Evolutionary conservation across 2,113 vertebrate genomes (phyloP).

Genomic region (Cyprichromis sp.): DNA sequence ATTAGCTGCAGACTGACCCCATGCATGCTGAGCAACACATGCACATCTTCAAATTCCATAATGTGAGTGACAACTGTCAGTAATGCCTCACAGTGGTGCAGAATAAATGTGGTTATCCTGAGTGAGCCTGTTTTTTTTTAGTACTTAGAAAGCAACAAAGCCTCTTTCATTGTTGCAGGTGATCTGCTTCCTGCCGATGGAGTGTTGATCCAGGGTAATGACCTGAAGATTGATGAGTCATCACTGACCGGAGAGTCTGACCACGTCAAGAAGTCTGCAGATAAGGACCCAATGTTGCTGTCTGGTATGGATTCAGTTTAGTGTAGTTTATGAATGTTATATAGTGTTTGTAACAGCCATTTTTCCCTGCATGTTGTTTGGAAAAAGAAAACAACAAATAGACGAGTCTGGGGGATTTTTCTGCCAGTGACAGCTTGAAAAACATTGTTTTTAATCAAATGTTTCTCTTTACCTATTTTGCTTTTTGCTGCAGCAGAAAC

Average conservation of each 20-base stretch:
- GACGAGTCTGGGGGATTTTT: neutral
- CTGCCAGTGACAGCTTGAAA: neutral
- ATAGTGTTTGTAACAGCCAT: neutral
- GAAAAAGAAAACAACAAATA: neutral
- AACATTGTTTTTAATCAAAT: neutral
- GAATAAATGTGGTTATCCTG: neutral
- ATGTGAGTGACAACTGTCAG: neutral
- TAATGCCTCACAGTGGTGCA: neutral
- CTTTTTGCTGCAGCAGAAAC: neutral
- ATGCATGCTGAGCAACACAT: neutral
- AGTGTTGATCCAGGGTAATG: slow-evolving; percentile 95
- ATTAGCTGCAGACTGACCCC: neutral
- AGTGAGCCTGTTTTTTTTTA: neutral
- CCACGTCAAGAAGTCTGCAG: slow-evolving; percentile 90
- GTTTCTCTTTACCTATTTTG: neutral
- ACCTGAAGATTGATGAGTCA: slow-evolving; percentile 97
- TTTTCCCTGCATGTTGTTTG: neutral
- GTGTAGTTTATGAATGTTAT: neutral
- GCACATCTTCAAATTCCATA: neutral
- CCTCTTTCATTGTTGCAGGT: slow-evolving; percentile 64
- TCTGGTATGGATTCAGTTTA: slow-evolving; percentile 77
- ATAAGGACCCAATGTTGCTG: slow-evolving; percentile 96
- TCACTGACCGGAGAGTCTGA: slow-evolving; percentile 97
- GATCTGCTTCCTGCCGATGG: slow-evolving; percentile 94
- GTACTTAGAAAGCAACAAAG: neutral